Evolutionary conservation across 2,797 vertebrate genomes (phyloP).

Genomic region (Lepilemur septentrionalis): DNA sequence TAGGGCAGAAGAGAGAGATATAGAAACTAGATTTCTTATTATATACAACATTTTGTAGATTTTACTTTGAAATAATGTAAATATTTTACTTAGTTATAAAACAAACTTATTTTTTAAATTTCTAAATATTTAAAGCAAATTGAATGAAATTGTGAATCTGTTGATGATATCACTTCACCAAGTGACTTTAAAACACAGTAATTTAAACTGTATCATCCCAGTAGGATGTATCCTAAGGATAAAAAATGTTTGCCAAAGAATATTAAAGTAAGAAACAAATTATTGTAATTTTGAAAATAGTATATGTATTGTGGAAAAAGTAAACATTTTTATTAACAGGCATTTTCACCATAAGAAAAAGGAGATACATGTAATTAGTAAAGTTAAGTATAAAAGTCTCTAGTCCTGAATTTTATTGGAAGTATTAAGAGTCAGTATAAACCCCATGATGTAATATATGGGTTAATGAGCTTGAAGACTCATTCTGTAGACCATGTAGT

Average conservation of each 20-base stretch:
- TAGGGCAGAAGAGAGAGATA: not conserved
- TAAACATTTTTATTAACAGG: not conserved
- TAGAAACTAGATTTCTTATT: not conserved
- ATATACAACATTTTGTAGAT: not conserved
- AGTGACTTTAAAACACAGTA: not conserved
- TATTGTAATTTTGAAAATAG: not conserved
- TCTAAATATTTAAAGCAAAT: not conserved
- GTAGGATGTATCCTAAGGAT: not conserved
- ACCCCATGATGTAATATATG: not conserved
- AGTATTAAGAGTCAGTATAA: not conserved
- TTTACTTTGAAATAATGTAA: not conserved
- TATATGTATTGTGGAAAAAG: not conserved
- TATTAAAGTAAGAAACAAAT: not conserved
- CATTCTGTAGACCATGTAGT: not conserved
- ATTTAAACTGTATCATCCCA: not conserved
- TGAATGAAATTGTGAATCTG: not conserved
- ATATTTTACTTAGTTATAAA: not conserved
- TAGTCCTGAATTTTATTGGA: not conserved
- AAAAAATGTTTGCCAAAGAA: not conserved
- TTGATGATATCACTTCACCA: not conserved
- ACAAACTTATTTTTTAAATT: not conserved
- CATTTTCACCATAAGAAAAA: not conserved
- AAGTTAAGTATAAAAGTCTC: not conserved
- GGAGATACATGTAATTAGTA: not conserved
- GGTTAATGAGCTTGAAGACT: not conserved